Evolutionary conservation across 2,888 invertebrate species (phyloP).

Genomic region (Seladonia tumulorum): DNA sequence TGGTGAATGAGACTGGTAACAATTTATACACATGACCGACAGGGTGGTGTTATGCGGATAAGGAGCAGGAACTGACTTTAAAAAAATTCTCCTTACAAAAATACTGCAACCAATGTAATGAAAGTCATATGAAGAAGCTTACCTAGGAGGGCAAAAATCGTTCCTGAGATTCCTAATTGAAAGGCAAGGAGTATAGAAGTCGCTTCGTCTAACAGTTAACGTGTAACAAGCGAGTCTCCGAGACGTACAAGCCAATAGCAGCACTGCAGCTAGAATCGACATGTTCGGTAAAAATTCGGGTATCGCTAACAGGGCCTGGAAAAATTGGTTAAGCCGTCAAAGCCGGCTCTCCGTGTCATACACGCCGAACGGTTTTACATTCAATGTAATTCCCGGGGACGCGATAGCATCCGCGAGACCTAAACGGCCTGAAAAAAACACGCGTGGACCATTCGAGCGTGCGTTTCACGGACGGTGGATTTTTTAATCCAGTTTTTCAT

Average conservation of each 20-base stretch:
- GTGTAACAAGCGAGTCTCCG: background rate
- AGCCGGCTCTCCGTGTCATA: background rate
- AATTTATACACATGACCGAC: too few relatives aligned
- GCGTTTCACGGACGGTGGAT: background rate
- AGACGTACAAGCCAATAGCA: background rate
- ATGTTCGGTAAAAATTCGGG: background rate
- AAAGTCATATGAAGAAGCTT: background rate
- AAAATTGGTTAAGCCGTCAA: slow-evolving; percentile 28
- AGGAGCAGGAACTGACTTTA: too few relatives aligned
- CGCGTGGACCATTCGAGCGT: slow-evolving; percentile 1
- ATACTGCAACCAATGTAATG: background rate
- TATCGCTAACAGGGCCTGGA: background rate
- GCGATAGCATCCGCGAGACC: slow-evolving; percentile 22
- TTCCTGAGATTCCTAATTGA: background rate
- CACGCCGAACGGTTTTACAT: slow-evolving; percentile 33
- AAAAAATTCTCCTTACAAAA: too few relatives aligned
- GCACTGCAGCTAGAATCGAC: background rate
- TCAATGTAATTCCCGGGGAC: slow-evolving; percentile 38
- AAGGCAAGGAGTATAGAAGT: background rate
- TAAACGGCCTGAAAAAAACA: slow-evolving; percentile 46
- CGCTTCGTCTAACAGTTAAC: background rate
- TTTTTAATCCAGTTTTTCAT: background rate
- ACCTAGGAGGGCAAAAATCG: background rate
- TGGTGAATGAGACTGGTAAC: too few relatives aligned
- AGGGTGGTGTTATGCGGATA: too few relatives aligned